Evolutionary conservation across 2,888 invertebrate genomes (phyloP), one percentile per base, ranked within the genome.

Genomic region (Fragum whitleyi): DNA sequence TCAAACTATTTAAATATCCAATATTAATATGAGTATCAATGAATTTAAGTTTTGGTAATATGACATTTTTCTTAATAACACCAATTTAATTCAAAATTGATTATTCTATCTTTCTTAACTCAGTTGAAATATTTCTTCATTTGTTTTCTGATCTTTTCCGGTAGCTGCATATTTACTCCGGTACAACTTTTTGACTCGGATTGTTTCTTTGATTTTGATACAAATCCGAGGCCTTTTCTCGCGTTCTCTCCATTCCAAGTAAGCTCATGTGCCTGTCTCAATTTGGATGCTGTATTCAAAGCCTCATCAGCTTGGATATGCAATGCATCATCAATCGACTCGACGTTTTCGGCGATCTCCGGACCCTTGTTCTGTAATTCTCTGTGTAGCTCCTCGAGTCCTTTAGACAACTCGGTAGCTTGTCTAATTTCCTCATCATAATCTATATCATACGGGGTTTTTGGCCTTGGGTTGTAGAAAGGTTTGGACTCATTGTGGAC

Each of bases 81-180:
- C n/a, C n/a, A n/a, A n/a, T n/a, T n/a, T n/a, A n/a, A n/a, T n/a
- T n/a, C n/a, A n/a, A n/a, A n/a, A n/a, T n/a, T 36, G 3, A 36
- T 36, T 9, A 36, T 9, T 36, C 9, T 36, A 9, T 36, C 32
- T 6, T 36, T 36, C 32, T 36, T 1, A 59, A 2, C 6, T 65
- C 23, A 65, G 23, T 65, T 39, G 16, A 65, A 42, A 39, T 65
- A 65, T 65, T 26, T 65, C 14, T 26, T 42, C 65, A 65, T 65
- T 26, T 65, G 65, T 21, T 36, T 65, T 23, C 65, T 39, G 23
- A 65, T 65, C 23, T 65, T 65, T 23, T 65, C 65, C 5, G 65
- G 65, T 2, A 65, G 39, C 16, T 65, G 28, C n/a, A 42, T 29
- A 26, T 23, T 65, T n/a, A 42, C 19, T 11, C 11, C 39, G 16